Evolutionary conservation across 2,113 vertebrate genomes (phyloP).

Genomic region (Monopterus albus): DNA sequence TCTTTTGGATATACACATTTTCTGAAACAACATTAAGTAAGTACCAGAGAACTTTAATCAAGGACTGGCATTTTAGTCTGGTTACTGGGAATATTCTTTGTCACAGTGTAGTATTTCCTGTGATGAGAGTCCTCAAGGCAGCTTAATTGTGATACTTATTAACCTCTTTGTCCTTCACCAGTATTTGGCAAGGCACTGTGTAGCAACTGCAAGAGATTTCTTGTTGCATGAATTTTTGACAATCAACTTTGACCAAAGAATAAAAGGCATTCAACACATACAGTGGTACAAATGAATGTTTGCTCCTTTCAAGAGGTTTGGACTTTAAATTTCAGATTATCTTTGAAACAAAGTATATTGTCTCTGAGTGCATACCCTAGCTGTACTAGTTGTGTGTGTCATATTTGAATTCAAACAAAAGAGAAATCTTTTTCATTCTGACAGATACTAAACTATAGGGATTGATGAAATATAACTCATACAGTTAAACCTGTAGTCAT

Average conservation of each 20-base stretch:
- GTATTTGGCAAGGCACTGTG: conserved; percentile 47
- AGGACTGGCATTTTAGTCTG: conserved; percentile 4
- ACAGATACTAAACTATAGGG: not conserved
- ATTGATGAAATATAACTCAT: not conserved
- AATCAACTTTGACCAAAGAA: conserved; percentile 71
- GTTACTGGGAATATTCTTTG: conserved; percentile 22
- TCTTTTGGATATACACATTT: conserved; percentile 1
- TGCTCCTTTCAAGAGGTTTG: conserved; percentile 41
- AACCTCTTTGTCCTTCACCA: conserved; percentile 37
- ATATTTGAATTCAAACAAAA: not conserved
- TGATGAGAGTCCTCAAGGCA: conserved; percentile 62
- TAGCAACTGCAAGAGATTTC: conserved; percentile 54
- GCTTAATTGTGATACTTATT: conserved; percentile 62
- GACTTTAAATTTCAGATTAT: no score
- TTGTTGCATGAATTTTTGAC: conserved; percentile 75
- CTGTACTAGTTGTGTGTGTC: not conserved
- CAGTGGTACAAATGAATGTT: conserved; percentile 28
- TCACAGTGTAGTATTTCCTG: conserved; percentile 46
- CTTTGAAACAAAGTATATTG: not conserved
- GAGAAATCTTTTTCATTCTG: no score
- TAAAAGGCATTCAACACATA: conserved; percentile 74
- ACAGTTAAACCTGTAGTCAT: not conserved
- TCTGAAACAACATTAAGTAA: conserved; percentile 20
- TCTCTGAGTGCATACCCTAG: not conserved
- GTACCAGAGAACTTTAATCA: conserved; percentile 16